A percentile compares a stretch with the other conserved stretches of the same genome.
These are phyloP conservation scores for Tamias sibiricus DNA, from an alignment of 2,113 vertebrate species.

Conservation along the genomic window DNA sequence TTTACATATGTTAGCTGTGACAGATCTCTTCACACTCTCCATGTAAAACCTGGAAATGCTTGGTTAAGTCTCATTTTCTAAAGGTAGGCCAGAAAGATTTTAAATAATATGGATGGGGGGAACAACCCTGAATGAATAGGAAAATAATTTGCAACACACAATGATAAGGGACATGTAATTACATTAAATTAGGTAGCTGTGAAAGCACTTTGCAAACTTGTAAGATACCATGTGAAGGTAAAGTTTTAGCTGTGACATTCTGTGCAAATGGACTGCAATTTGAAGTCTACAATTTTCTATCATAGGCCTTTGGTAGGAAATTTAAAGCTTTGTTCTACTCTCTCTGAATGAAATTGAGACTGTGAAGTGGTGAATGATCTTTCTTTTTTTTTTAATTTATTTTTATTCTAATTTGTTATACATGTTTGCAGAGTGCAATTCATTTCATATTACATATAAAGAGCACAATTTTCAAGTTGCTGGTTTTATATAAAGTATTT, in stretches of 20 bases:
- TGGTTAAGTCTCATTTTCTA: conserved; percentile 38
- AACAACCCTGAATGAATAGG: not conserved
- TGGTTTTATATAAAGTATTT: too few species aligned
- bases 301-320: not conserved
- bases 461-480: too few species aligned
- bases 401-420: too few species aligned
- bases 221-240: conserved; percentile 10
- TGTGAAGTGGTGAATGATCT: not conserved
- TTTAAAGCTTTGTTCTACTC: not conserved
- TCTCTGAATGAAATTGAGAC: not conserved
- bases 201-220: conserved; percentile 10
- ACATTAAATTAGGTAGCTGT: conserved; percentile 46
- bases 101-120: not conserved
- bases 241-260: not conserved
- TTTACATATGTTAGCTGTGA: conserved; percentile 32
- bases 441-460: too few species aligned
- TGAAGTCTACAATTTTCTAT: not conserved
- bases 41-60: conserved; percentile 54
- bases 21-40: not conserved
- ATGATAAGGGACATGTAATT: conserved; percentile 20
- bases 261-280: not conserved
- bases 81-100: conserved; percentile 50
- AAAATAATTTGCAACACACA: conserved; percentile 22
- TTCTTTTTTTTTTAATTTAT: too few species aligned
- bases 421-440: too few species aligned